Evolutionary conservation across 2,113 vertebrate genomes (phyloP).

Genomic region (Indri indri): DNA sequence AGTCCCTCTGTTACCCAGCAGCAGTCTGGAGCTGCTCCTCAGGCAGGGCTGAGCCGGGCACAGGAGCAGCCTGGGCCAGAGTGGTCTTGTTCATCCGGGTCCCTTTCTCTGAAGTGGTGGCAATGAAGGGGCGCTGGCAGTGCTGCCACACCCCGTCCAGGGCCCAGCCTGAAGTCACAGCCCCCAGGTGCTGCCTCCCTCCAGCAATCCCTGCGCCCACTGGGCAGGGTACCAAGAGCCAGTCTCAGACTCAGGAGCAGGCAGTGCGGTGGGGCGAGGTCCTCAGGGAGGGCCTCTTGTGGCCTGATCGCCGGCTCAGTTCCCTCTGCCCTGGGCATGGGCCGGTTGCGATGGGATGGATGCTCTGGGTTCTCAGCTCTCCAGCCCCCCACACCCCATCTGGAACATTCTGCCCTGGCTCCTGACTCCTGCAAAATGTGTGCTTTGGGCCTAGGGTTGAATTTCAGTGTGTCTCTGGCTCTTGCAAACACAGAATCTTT

Average conservation of each 20-base stretch:
- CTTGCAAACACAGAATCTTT: neutral
- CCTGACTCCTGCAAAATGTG: neutral
- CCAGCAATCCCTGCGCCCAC: neutral
- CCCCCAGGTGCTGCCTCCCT: neutral
- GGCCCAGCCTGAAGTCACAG: neutral
- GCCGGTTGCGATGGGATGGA: accelerated
- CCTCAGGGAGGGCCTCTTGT: neutral
- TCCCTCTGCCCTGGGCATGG: neutral
- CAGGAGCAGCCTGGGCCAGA: neutral
- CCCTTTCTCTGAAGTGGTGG: neutral
- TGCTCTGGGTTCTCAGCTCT: neutral
- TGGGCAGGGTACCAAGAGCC: neutral
- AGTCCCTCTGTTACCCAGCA: neutral
- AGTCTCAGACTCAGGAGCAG: neutral
- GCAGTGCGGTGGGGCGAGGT: neutral
- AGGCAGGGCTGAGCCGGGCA: accelerated
- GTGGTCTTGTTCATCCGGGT: neutral
- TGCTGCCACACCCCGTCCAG: neutral
- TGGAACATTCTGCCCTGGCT: neutral
- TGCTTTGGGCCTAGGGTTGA: too few relatives aligned
- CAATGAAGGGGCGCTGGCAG: neutral
- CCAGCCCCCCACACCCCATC: accelerated
- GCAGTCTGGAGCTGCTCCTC: neutral
- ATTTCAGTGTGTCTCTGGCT: accelerated
- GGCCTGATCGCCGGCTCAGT: neutral